Base-by-base conservation (phyloP, 2,888 invertebrate species). In the Meandrusa payeni region DNA sequence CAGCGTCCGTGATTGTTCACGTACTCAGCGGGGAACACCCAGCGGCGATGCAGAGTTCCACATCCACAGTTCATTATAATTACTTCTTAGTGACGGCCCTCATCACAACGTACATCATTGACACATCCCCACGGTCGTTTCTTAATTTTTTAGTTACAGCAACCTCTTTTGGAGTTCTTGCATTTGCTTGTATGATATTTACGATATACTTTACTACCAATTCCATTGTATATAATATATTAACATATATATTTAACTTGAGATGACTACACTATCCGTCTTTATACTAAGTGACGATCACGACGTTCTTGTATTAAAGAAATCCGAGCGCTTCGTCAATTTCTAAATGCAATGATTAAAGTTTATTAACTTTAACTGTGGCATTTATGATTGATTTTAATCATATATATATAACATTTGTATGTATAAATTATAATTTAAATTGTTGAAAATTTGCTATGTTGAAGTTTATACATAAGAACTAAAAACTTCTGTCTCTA, bases 1-100 rank as follows among this genome's bases (percentile, higher is more conserved):
- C 94, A 48, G 94, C 94, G 54, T 94, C 94, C 61, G 94, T 95
- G 62, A 91, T 94, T 66, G 94, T 95, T 51, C 94, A 95, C 86
- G 94, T 95, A 63, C 90, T 95, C 63, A 95, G 94, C 71, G 94
- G 94, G 69, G 91, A 90, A 76, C 79, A 91, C 50, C 91, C 91
- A 46, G 91, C 91, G 17, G 91, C 91, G 28, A 91, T 91, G 91
- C 91, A 91, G 64, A 88, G 88, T 41, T 87, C 86, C 0, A 78
- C 85, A 0, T 76, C 86, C 0, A 68, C 75, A 1, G 76, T 80
- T 0, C 69, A 67, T 23, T 64, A 81, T 17, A 74, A 74, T 54
- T 68, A 69, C n/a, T 70, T 67, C 29, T 59, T 85, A 26, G 56
- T 83, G 6, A 61, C 66, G 5, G 59, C 74, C n/a, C 56, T 79